phyloP scores from a whole-genome alignment of 2,888 invertebrate genomes.

The Itoplectis maculator region DNA sequence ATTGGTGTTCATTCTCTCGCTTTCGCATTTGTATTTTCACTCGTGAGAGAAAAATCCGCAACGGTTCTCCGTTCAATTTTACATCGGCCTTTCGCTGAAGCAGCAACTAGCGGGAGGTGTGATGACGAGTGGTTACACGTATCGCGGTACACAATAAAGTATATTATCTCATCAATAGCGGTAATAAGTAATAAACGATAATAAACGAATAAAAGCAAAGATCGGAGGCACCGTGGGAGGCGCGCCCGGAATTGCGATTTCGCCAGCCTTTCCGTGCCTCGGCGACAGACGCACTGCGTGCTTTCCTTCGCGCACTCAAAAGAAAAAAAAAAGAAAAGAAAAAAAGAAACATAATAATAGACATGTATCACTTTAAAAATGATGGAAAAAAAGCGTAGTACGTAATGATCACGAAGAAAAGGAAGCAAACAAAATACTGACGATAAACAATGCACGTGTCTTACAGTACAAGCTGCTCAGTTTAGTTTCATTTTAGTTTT shows the following conservation, averaged over 20 bases:
- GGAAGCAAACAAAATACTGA: conserved; percentile 58
- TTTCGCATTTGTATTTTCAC: conserved; percentile 44
- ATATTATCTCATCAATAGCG: conserved; percentile 35
- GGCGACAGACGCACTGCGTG: background rate
- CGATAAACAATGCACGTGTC: conserved; percentile 44
- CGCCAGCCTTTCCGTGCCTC: background rate
- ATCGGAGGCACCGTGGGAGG: conserved; percentile 32
- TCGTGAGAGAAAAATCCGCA: conserved; percentile 56
- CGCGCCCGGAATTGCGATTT: background rate
- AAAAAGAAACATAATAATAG: conserved; percentile 37
- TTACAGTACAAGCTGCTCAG: conserved; percentile 67
- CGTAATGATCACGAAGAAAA: conserved; percentile 16
- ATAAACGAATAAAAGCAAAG: conserved; percentile 66
- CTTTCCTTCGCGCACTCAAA: background rate
- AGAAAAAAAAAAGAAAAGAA: conserved; percentile 36
- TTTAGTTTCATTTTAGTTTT: conserved; percentile 52
- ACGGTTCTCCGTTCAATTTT: conserved; percentile 21
- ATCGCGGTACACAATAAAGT: conserved; percentile 34
- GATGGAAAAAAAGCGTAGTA: conserved; percentile 31
- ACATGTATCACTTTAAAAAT: conserved; percentile 34
- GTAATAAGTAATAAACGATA: conserved; percentile 38
- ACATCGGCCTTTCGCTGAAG: conserved; percentile 8
- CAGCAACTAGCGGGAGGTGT: conserved; percentile 58
- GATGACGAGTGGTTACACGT: conserved; percentile 53
- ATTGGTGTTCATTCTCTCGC: conserved; percentile 49